Percentiles rank a stretch among this genome's conserved stretches.
Evolutionary conservation across 30 jellyfish, hydroid and myxozoan species (phyloP).

Genomic region (Rhopilema esculentum): DNA sequence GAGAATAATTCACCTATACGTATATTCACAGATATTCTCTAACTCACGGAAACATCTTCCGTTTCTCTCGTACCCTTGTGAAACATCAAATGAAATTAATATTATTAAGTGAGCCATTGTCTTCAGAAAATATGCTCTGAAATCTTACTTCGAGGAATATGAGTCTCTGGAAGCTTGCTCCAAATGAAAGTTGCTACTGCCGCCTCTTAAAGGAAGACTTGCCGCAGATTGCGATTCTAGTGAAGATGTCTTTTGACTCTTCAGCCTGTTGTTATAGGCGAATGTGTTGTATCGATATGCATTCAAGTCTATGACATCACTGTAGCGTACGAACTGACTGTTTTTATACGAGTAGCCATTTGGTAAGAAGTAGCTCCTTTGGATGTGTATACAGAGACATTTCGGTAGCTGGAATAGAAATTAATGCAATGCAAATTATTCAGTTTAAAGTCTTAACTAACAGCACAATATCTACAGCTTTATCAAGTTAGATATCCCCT

Average conservation of each 20-base stretch:
- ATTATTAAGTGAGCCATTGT: neutral
- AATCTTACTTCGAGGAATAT: neutral
- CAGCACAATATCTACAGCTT: no score
- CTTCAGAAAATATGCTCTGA: neutral
- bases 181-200: slow-evolving; percentile 15
- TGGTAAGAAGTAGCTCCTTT: slow-evolving; percentile 63
- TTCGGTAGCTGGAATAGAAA: slow-evolving; percentile 71
- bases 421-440: neutral
- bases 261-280: slow-evolving; percentile 16
- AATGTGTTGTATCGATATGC: slow-evolving; percentile 66
- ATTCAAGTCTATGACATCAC: slow-evolving; percentile 75
- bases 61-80: no score
- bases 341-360: slow-evolving; percentile 70
- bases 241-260: neutral
- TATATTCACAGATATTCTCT: no score
- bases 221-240: neutral
- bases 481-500: no score
- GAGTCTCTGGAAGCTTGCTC: neutral
- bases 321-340: slow-evolving; percentile 69
- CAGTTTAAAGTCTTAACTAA: no score
- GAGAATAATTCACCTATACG: no score
- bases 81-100: neutral
- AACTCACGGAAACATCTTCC: no score
- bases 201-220: slow-evolving; percentile 38
- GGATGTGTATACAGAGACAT: slow-evolving; percentile 84